A percentile compares a stretch with the other conserved stretches of the same genome.
Conservation (phyloP, 2,888 invertebrate genomes). For the Teleogryllus oceanicus region DNA sequence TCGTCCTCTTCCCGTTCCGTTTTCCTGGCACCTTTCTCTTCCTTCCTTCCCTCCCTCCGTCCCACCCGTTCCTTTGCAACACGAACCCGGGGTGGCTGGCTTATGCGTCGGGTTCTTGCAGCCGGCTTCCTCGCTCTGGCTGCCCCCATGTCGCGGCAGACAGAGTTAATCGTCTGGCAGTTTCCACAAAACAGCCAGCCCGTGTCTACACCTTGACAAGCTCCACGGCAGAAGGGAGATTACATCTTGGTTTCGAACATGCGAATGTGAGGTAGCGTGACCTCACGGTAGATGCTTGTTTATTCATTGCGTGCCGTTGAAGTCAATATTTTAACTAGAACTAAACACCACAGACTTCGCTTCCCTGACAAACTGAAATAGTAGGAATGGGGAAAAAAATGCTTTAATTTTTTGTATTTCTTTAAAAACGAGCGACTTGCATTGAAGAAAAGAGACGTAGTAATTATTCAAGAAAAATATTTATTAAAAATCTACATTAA, state of each 20-base stretch:
- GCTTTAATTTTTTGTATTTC: too few relatives aligned
- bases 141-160: not conserved
- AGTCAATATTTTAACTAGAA: slow-evolving; percentile 18
- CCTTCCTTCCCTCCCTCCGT: too few relatives aligned
- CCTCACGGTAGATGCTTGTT: not conserved
- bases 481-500: too few relatives aligned
- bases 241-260: not conserved
- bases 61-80: too few relatives aligned
- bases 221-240: slow-evolving; percentile 2
- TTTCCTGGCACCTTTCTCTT: too few relatives aligned
- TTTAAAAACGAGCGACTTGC: too few relatives aligned
- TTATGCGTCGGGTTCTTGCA: too few relatives aligned
- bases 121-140: not conserved
- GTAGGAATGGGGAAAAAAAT: too few relatives aligned
- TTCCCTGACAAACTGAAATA: not conserved
- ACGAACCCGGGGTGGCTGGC: too few relatives aligned
- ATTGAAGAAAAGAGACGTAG: too few relatives aligned
- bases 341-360: not conserved
- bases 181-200: slow-evolving; percentile 6
- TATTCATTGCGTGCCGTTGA: slow-evolving; percentile 18
- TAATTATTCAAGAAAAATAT: too few relatives aligned
- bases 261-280: slow-evolving; percentile 18
- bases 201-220: slow-evolving; percentile 18
- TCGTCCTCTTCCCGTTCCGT: too few relatives aligned
- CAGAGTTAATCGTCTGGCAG: not conserved